Conservation (phyloP, 2,888 invertebrate species). For the Drosophila lutescens region DNA sequence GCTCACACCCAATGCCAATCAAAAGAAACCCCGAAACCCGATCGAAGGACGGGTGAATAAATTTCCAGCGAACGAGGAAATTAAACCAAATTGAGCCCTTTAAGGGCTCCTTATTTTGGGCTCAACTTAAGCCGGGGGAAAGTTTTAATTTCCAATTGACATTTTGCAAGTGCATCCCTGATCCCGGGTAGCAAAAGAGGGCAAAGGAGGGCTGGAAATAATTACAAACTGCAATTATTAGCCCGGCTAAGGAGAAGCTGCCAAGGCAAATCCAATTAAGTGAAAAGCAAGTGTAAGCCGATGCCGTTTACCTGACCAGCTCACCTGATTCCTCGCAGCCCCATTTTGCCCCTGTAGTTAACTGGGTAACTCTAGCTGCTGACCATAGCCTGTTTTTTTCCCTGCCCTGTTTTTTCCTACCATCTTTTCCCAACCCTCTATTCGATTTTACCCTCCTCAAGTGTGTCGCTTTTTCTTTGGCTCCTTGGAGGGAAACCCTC, state of each 20-base stretch:
- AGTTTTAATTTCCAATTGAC: constrained; percentile 63
- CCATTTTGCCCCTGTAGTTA: constrained; percentile 25
- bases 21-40: constrained; percentile 67
- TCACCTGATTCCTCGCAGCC: neutral
- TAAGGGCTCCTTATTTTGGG: constrained; percentile 9
- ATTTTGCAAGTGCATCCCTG: constrained; percentile 47
- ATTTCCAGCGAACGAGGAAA: constrained; percentile 64
- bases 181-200: constrained; percentile 7
- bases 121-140: constrained; percentile 20
- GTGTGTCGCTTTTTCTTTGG: constrained; percentile 28
- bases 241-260: constrained; percentile 49
- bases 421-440: neutral
- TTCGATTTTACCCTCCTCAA: neutral
- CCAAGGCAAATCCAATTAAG: constrained; percentile 74
- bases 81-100: constrained; percentile 70
- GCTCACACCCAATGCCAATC: constrained; percentile 67
- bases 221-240: constrained; percentile 77
- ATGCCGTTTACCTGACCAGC: constrained; percentile 47
- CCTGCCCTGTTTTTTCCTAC: neutral
- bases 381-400: constrained; percentile 34
- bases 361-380: constrained; percentile 40
- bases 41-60: constrained; percentile 69
- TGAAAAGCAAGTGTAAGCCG: constrained; percentile 75
- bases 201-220: constrained; percentile 53
- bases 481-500: neutral